A percentile compares a stretch with the other conserved stretches of the same genome.
Evolutionary conservation across 2,113 vertebrate species (phyloP).

Genomic region (Rhinolophus ferrumequinum): DNA sequence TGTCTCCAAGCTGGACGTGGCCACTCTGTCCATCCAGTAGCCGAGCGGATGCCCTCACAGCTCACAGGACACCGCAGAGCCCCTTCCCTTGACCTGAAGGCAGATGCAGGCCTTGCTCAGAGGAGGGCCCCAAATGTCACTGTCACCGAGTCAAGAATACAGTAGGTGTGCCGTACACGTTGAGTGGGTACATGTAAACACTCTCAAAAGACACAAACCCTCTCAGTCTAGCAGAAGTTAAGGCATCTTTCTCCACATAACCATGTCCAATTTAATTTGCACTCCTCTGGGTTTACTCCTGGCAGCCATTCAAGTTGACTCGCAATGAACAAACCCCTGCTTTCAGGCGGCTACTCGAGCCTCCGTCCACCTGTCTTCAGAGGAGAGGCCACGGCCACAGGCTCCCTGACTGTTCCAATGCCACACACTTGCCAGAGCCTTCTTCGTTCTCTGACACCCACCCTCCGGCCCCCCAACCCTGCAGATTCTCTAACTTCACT

Average conservation of each 20-base stretch:
- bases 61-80: accelerated
- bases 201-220: background rate
- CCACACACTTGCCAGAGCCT: background rate
- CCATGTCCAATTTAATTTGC: constrained; percentile 42
- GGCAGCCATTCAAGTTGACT: background rate
- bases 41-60: background rate
- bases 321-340: background rate
- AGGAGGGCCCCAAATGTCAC: background rate
- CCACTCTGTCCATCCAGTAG: background rate
- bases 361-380: constrained; percentile 32
- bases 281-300: background rate
- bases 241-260: constrained; percentile 49
- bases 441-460: background rate
- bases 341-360: background rate
- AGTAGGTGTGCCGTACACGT: background rate
- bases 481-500: background rate
- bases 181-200: background rate
- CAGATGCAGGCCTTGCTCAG: background rate
- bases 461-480: background rate
- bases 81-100: background rate
- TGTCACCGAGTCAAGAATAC: background rate
- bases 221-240: constrained; percentile 10
- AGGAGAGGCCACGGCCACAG: background rate
- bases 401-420: accelerated
- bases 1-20: accelerated